phyloP scores from a whole-genome alignment of 2,888 invertebrate genomes.

The Pseudoips prasinana region DNA sequence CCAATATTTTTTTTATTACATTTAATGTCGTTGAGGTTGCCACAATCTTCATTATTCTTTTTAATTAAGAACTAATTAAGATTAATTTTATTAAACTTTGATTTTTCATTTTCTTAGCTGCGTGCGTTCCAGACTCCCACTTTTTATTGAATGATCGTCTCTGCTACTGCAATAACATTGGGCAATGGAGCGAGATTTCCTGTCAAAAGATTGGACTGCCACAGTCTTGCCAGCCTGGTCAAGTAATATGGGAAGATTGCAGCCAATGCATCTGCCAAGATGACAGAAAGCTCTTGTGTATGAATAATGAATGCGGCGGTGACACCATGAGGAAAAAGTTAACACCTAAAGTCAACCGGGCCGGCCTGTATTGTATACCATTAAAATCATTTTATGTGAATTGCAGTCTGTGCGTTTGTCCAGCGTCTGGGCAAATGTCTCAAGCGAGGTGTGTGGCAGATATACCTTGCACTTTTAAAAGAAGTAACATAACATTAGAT shows the following conservation, averaged over 20 bases:
- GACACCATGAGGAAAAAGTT: constrained; percentile 19
- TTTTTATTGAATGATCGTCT: constrained; percentile 53
- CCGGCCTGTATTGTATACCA: constrained; percentile 51
- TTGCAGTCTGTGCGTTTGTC: constrained; percentile 65
- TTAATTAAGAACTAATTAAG: too few relatives aligned
- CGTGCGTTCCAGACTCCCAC: constrained; percentile 63
- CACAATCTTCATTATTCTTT: too few relatives aligned
- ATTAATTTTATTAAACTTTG: too few relatives aligned
- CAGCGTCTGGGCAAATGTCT: constrained; percentile 54
- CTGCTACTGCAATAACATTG: constrained; percentile 56
- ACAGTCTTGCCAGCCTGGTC: constrained; percentile 53
- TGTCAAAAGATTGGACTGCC: constrained; percentile 46
- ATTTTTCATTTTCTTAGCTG: constrained; percentile 35
- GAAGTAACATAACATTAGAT: constrained; percentile 22
- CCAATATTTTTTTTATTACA: too few relatives aligned
- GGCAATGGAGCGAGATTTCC: constrained; percentile 51
- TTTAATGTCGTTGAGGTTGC: too few relatives aligned
- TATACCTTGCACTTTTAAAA: constrained; percentile 47
- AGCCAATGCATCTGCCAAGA: constrained; percentile 63
- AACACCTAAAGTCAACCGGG: constrained; percentile 2
- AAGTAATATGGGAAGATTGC: constrained; percentile 61
- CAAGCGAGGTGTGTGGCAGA: constrained; percentile 64
- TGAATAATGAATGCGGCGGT: constrained; percentile 44
- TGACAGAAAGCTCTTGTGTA: constrained; percentile 54
- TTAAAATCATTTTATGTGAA: constrained; percentile 62